A percentile compares a stretch with the other conserved stretches of the same genome.
phyloP scores from a whole-genome alignment of 2,888 invertebrate species.

The Conus canariensis region DNA sequence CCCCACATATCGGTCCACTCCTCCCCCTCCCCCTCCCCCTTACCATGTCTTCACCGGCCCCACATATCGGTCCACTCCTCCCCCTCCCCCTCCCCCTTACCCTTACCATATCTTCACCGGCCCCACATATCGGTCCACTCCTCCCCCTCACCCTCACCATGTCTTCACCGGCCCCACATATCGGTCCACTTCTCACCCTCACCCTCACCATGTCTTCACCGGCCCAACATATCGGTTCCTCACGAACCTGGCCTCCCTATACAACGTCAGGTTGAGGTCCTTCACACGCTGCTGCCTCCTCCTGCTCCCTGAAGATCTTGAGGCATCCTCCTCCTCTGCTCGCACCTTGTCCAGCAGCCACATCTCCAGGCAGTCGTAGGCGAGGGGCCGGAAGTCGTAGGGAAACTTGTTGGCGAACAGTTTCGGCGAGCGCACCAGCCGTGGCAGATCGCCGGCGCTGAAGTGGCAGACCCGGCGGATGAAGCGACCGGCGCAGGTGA shows the following conservation, averaged over 20 bases:
- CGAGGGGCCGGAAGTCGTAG: slow-evolving; percentile 56
- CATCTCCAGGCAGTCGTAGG: slow-evolving; percentile 64
- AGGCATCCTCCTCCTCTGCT: neutral
- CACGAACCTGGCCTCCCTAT: neutral
- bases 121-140: too few species aligned
- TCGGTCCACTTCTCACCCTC: too few species aligned
- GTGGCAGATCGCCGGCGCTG: slow-evolving; percentile 55
- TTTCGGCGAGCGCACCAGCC: slow-evolving; percentile 55
- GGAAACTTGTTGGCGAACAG: slow-evolving; percentile 68
- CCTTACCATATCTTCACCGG: too few species aligned
- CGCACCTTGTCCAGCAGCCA: slow-evolving; percentile 33
- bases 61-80: too few species aligned
- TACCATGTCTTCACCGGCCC: too few species aligned
- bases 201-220: neutral
- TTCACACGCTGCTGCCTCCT: neutral
- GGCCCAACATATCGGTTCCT: neutral
- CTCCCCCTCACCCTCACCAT: too few species aligned
- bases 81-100: too few species aligned
- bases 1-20: too few species aligned
- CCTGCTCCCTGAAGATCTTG: neutral
- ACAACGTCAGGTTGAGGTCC: slow-evolving; percentile 6
- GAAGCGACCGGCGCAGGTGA: slow-evolving; percentile 54
- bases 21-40: too few species aligned
- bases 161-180: too few species aligned
- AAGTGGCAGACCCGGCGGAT: slow-evolving; percentile 64